Base-by-base conservation (phyloP, 2,113 vertebrate genomes). In the Naja naja region DNA sequence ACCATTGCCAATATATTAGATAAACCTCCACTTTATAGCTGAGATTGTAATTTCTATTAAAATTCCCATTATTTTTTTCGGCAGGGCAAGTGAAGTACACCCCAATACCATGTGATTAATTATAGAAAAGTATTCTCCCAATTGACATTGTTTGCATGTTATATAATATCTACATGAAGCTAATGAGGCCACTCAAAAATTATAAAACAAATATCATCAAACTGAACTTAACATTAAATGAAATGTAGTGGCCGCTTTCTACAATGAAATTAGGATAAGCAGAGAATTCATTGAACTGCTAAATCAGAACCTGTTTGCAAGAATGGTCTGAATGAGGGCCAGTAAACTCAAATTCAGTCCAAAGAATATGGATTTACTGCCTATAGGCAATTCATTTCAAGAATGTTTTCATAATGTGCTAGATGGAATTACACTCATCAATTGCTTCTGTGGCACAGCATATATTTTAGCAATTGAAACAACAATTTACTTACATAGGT, bases 1-100 rank as follows among this genome's bases (percentile, higher is more conserved):
- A 95, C 96, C 95, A 93, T 56, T 94, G 94, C 95, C 96, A 97
- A 96, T 96, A 96, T 92, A 95, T 97, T 96, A 96, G 22, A 96
- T 90, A 81, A 97, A 96, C 94, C 95, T 97, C 94, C 93, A 92
- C 90, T 91, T 93, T 97, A 92, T 89, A 94, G 88, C 22, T 30
- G 89, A 93, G 93, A 94, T 87, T 95, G 91, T 94, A 95, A 97
- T 97, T 92, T 91, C 92, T 95, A 95, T 97, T 97, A 97, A 95
- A 97, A 96, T 97, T 97, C 95, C 92, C 91, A 88, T 14, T n/a
- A 56, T 60, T 96, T 94, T 58, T 58, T 93, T 90, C 90, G 30
- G n/a, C 16, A 39, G 69, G n/a, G n/a, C 69, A 74, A 81, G 34
- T 39, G n/a, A 81, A 81, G 69, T 20, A 39, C 3, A 54, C n/a